phyloP scores from a whole-genome alignment of 2,888 invertebrate species.

The Cecidostiba fungosa region DNA sequence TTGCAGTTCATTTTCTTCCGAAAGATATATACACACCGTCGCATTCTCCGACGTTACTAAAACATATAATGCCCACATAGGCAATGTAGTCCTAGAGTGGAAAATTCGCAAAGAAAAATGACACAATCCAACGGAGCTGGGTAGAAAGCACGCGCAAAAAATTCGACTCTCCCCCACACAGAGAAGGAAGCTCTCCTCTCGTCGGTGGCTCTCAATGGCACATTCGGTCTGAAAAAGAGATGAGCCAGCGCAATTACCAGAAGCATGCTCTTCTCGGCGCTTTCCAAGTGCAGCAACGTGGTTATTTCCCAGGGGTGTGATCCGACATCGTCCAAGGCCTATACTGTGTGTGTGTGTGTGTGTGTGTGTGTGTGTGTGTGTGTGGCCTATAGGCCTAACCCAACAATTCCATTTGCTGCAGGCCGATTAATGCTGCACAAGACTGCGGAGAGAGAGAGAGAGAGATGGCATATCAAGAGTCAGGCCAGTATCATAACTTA shows the following conservation, averaged over 20 bases:
- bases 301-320: conserved; percentile 59
- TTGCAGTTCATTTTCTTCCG: background rate
- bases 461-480: too few relatives aligned
- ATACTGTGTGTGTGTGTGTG: background rate
- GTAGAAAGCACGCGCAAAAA: background rate
- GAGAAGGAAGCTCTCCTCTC: background rate
- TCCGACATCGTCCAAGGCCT: conserved; percentile 35
- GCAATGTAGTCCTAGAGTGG: background rate
- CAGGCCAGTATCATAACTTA: background rate
- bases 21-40: background rate
- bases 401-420: conserved; percentile 40
- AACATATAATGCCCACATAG: background rate
- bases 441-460: background rate
- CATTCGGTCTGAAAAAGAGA: conserved; percentile 49
- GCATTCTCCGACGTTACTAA: background rate
- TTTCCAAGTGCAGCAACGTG: conserved; percentile 34
- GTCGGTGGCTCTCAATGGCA: background rate
- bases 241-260: conserved; percentile 51
- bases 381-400: background rate
- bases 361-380: background rate
- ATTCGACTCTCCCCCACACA: background rate
- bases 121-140: background rate
- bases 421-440: conserved; percentile 7
- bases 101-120: conserved; percentile 1
- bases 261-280: background rate